Percentiles rank a stretch among this genome's conserved stretches.
phyloP scores from a whole-genome alignment of 2,888 invertebrate species.

The Polydrusus cervinus region DNA sequence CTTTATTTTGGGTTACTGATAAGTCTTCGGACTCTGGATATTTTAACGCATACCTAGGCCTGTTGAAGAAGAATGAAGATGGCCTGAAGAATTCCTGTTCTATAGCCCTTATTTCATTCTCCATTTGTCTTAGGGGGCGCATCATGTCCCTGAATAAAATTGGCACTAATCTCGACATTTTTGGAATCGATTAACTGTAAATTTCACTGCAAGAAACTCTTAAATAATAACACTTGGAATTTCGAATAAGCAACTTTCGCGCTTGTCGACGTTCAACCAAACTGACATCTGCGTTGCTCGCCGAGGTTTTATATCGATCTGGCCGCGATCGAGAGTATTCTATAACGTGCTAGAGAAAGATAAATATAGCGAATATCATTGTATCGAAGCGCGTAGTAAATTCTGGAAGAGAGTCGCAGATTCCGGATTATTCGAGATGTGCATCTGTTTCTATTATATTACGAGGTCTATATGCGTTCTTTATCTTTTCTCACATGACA shows the following conservation, averaged over 20 bases:
- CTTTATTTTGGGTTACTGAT: slow-evolving; percentile 75
- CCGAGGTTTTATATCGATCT: slow-evolving; percentile 28
- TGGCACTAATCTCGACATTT: slow-evolving; percentile 61
- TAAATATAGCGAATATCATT: background rate
- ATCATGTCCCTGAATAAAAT: slow-evolving; percentile 61
- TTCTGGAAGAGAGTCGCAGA: background rate
- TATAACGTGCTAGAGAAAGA: slow-evolving; percentile 13
- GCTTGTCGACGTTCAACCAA: background rate
- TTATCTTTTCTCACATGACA: background rate
- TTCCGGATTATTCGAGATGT: background rate
- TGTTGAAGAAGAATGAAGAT: slow-evolving; percentile 48
- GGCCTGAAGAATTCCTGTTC: slow-evolving; percentile 59
- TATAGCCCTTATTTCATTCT: slow-evolving; percentile 61
- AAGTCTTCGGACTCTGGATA: slow-evolving; percentile 67
- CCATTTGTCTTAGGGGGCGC: slow-evolving; percentile 62
- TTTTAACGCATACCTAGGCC: slow-evolving; percentile 55
- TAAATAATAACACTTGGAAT: slow-evolving; percentile 21
- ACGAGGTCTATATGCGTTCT: background rate
- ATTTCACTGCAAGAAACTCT: background rate
- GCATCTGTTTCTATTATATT: no score
- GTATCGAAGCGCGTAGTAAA: background rate
- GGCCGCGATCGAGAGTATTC: slow-evolving; percentile 20
- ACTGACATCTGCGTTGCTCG: slow-evolving; percentile 16
- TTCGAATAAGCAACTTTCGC: background rate
- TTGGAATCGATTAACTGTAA: slow-evolving; percentile 20